Conservation (phyloP, 2,113 vertebrate species). For the Turnix velox region DNA sequence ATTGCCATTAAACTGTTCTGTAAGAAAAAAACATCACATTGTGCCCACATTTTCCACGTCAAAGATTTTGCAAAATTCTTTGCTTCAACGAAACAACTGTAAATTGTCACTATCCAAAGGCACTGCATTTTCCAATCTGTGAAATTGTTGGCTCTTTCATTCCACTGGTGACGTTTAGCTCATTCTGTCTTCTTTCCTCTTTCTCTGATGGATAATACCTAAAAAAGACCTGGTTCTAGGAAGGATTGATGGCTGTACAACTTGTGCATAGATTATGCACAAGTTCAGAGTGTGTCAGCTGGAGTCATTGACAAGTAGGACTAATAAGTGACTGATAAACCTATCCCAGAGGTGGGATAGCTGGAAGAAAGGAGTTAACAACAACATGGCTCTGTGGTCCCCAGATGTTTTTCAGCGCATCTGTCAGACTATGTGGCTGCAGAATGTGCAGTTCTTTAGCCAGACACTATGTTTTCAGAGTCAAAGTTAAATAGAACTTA, state of each 20-base stretch:
- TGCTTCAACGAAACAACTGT: not conserved
- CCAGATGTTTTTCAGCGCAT: not conserved
- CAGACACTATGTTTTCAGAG: not conserved
- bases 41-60: not conserved
- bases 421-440: not conserved
- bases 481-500: not conserved
- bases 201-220: not conserved
- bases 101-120: not conserved
- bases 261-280: not conserved
- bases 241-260: accelerated
- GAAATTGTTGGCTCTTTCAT: not conserved
- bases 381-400: not conserved
- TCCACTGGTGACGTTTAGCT: not conserved
- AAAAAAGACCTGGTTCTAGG: not conserved
- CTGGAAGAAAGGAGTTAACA: not conserved
- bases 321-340: accelerated
- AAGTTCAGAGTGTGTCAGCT: not conserved
- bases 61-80: not conserved
- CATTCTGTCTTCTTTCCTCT: not conserved
- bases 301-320: not conserved
- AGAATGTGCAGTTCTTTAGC: not conserved
- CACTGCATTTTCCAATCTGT: not conserved
- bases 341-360: not conserved
- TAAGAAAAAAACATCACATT: not conserved
- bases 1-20: not conserved